These are phyloP conservation scores for Dicaeum eximium DNA, from an alignment of 2,113 vertebrate genomes.

Conservation along the genomic window DNA sequence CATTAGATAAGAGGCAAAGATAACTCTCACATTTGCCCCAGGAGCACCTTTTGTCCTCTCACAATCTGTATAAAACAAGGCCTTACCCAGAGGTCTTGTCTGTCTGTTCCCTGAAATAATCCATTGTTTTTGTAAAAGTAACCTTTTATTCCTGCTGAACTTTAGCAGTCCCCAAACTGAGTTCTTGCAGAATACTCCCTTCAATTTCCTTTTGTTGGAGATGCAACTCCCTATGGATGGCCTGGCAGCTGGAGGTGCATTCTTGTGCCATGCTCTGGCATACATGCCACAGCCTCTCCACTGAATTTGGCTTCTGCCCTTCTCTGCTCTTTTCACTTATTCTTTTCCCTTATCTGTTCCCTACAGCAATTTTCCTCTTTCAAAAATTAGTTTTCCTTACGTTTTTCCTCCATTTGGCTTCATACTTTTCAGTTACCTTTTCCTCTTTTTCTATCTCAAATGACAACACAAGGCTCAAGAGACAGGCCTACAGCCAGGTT, in stretches of 20 bases:
- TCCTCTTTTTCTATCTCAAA: neutral
- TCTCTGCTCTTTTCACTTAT: neutral
- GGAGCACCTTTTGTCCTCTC: neutral
- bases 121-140: neutral
- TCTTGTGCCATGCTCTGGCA: slow-evolving; percentile 12
- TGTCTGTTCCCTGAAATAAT: neutral
- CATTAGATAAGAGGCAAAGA: neutral
- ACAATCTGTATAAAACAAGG: neutral
- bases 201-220: neutral
- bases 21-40: neutral
- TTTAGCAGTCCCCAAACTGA: neutral
- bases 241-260: slow-evolving; percentile 10
- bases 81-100: neutral
- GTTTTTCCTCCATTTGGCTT: neutral
- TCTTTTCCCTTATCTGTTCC: slow-evolving; percentile 30
- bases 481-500: neutral
- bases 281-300: neutral
- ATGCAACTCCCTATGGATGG: neutral
- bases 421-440: neutral
- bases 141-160: slow-evolving; percentile 22
- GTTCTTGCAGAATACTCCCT: neutral
- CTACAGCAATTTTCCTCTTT: slow-evolving; percentile 2
- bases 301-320: neutral
- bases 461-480: neutral
- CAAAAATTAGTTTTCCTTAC: neutral